Evolutionary conservation across 2,113 vertebrate species (phyloP), one percentile per base, ranked within the genome.

Genomic region (Halcyon senegalensis): DNA sequence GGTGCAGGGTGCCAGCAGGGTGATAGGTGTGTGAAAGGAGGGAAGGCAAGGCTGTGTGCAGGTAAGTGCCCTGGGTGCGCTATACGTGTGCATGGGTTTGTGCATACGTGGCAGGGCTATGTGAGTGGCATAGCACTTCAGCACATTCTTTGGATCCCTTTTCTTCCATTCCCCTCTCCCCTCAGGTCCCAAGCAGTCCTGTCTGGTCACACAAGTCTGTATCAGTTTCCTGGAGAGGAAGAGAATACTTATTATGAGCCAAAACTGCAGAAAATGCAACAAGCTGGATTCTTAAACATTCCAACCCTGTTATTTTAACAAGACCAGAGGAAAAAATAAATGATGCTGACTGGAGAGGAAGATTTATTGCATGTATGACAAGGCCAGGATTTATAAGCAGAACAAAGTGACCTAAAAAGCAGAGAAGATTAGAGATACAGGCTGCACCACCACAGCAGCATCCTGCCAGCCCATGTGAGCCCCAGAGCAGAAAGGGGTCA

Each of bases 341-440:
- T 81, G 41, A 60, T 79, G 39, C 81, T 87, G 91, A 91, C 77
- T 89, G 21, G 20, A 75, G 55, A 86, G 74, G 72, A 96, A 96
- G 95, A 97, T 97, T 96, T 94, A 97, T 96, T 70, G 76, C 48
- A 90, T 82, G 56, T 89, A 88, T 5, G 9, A 94, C 82, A 96
- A 94, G 93, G 75, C 80, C 51, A 68, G 74, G 70, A 95, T 96
- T 97, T 96, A 82, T 89, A 93, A 96, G 69, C 87, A 95, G 83
- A 96, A 84, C 69, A 92, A 92, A 96, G 59, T 85, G 91, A 84
- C 89, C 87, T 94, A 97, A 94, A 97, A 95, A 95, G 63, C n/a
- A 48, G 73, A 82, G 64, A 93, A 95, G 70, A 94, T 96, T 94
- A 96, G 87, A 90, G 78, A 48, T 82, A 41, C 5, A 25, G 50